Evolutionary conservation across 2,113 vertebrate genomes (phyloP), one percentile per base, ranked within the genome.

Genomic region (Rhabdomys dilectus): DNA sequence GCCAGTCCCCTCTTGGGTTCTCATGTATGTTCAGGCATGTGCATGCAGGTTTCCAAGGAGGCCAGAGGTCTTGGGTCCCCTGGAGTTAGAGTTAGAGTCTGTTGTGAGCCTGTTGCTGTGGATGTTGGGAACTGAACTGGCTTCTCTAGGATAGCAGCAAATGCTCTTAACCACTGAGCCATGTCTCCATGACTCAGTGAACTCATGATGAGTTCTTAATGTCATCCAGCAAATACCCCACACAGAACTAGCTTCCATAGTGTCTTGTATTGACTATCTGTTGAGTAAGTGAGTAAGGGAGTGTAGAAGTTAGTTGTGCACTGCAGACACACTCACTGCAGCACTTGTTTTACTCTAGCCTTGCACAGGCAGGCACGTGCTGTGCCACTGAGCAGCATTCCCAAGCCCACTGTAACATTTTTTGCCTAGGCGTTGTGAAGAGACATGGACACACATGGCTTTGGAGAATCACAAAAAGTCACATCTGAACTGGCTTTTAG

Each of bases 271-370:
- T 36, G 62, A n/a, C 34, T 81, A 6, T 86, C 17, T 60, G 39
- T 95, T 91, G 62, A 77, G 17, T 84, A 89, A 90, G 51, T 64
- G n/a, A 94, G 58, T 89, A 75, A 80, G 2, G 72, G 73, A 95
- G 29, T 81, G 93, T 53, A 60, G 36, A 95, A 91, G 62, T 51
- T 89, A 91, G 72, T 12, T 58, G 36, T 82, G 53, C 36, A 58
- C 62, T 53, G 2, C 51, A 86, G 31, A 66, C 7, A 51, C 12
- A n/a, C 66, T 77, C 64, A 62, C 34, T 81, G 3, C 78, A 92
- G 22, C 12, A 51, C n/a, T 91, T n/a, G 81, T 92, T 73, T 26
- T 36, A 39, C 9, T 31, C 70, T 29, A 12, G 13, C 48, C 51
- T 88, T 88, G 85, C 42, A 53, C 34, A 53, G 22, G 45, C 11